Evolutionary conservation across 1,140 invertebrate species (phyloP).

Genomic region (Brachionus plicatilis): DNA sequence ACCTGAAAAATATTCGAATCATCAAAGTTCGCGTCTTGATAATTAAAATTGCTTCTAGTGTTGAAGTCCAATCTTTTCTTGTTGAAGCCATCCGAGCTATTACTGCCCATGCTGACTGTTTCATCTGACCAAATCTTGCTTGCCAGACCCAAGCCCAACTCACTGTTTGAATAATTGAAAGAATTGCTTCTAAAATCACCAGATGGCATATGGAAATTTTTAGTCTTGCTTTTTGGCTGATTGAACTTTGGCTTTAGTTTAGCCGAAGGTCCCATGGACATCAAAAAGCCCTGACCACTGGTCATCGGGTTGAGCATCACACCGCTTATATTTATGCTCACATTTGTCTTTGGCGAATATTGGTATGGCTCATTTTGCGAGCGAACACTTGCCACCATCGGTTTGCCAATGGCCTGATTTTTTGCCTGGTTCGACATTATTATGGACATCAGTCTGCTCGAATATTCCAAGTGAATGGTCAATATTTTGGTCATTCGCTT

Average conservation of each 20-base stretch:
- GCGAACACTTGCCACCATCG: not conserved
- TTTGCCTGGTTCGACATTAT: not conserved
- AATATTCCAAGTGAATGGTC: conserved; percentile 12
- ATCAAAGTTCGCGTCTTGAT: not conserved
- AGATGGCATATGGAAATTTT: not conserved
- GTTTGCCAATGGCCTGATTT: not conserved
- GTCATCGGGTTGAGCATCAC: not conserved
- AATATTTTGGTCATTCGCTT: conserved; percentile 11
- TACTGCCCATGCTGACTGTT: not conserved
- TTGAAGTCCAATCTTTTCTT: not conserved
- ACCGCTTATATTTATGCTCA: not conserved
- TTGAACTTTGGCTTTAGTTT: not conserved
- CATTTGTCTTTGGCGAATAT: not conserved
- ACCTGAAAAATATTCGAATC: not conserved
- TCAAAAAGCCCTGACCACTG: not conserved
- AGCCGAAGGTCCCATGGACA: not conserved
- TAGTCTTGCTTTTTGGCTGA: not conserved
- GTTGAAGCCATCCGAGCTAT: not conserved
- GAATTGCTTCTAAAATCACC: not conserved
- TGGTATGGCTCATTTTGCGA: not conserved
- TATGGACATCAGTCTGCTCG: not conserved
- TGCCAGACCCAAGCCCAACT: not conserved
- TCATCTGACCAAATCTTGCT: not conserved
- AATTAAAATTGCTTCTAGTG: not conserved
- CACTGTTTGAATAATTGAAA: not conserved